phyloP scores from a whole-genome alignment of 2,797 vertebrate species.

The Myotis myotis region DNA sequence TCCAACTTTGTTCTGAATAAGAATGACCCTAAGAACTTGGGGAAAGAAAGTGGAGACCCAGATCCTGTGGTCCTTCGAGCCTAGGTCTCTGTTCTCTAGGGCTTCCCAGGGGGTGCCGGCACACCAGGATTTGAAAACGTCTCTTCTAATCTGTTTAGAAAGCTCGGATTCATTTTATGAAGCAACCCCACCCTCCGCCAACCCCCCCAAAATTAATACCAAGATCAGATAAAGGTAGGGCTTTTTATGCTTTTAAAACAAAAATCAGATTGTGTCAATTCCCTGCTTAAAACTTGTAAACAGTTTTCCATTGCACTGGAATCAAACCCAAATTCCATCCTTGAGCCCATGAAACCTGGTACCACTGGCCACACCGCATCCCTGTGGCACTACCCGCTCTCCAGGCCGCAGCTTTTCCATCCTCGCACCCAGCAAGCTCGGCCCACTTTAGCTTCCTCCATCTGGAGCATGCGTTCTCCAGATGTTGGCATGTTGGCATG shows the following conservation, averaged over 20 bases:
- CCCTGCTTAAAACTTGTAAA: not conserved
- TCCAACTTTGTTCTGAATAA: not conserved
- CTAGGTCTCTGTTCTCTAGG: not conserved
- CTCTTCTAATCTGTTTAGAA: not conserved
- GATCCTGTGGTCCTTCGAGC: not conserved
- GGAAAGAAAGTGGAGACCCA: not conserved
- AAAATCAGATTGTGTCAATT: not conserved
- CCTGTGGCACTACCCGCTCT: not conserved
- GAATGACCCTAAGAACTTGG: not conserved
- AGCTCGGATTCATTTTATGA: not conserved
- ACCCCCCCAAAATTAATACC: not conserved
- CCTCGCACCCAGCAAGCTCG: not conserved
- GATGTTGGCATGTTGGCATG: accelerated
- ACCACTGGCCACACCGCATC: accelerated
- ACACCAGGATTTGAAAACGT: not conserved
- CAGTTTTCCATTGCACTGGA: not conserved
- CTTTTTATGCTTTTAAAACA: slow-evolving; percentile 28
- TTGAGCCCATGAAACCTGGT: too few species aligned
- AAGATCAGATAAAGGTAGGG: not conserved
- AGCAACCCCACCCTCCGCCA: not conserved
- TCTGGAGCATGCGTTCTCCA: not conserved
- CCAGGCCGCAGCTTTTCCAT: not conserved
- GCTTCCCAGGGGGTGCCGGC: not conserved
- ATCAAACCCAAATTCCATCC: not conserved
- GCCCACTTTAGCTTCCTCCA: not conserved